Conservation (phyloP, 2,113 vertebrate species). For the Apodemus sylvaticus region DNA sequence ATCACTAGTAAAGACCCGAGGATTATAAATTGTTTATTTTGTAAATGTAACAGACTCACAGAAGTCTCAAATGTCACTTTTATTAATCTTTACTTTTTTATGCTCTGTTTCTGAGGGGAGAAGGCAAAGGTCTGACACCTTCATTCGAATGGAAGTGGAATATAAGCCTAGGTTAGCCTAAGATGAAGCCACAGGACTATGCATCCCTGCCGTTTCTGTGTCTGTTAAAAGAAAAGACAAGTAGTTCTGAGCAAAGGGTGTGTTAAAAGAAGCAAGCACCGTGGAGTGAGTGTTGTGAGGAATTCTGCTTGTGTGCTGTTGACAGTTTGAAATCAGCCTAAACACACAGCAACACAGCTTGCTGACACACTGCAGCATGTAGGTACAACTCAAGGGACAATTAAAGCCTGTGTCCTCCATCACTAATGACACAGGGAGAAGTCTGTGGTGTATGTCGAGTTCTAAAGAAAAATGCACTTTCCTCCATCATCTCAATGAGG, state of each 20-base stretch:
- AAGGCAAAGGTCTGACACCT: conserved; percentile 4
- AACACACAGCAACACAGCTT: neutral
- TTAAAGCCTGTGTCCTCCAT: neutral
- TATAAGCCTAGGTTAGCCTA: neutral
- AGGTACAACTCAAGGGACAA: neutral
- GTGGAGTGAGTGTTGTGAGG: neutral
- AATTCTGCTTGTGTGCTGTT: neutral
- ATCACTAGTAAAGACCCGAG: neutral
- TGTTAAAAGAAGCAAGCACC: neutral
- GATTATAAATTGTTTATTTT: conserved; percentile 32
- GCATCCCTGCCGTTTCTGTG: neutral
- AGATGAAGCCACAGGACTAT: neutral
- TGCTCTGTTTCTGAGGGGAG: neutral
- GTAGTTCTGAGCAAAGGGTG: neutral
- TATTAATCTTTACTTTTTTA: neutral
- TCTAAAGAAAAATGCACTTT: neutral
- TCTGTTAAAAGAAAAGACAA: neutral
- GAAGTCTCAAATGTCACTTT: neutral
- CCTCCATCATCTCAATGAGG: neutral
- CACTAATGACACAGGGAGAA: neutral
- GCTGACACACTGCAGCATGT: neutral
- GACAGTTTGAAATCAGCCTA: neutral
- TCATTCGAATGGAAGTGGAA: conserved; percentile 14
- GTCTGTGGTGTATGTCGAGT: neutral
- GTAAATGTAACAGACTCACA: neutral